Conservation (phyloP, 2,888 invertebrate species). For the Calameuta idolon region DNA sequence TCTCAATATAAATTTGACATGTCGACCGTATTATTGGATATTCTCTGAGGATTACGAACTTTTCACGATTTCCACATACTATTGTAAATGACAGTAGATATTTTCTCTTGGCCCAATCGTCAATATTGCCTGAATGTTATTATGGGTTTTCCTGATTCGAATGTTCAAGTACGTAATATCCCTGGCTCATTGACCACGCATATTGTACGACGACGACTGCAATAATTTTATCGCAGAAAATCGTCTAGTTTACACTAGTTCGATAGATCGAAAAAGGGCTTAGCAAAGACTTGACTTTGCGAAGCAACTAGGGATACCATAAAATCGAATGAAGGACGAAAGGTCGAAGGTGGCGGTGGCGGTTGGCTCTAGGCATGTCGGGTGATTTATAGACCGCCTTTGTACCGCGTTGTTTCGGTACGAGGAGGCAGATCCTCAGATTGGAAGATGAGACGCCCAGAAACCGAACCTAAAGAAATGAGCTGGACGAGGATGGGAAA, state of each 20-base stretch:
- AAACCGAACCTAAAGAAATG: conserved; percentile 3
- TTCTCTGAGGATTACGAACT: background rate
- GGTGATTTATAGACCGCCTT: conserved; percentile 31
- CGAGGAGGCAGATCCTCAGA: conserved; percentile 15
- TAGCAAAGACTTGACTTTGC: background rate
- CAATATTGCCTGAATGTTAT: background rate
- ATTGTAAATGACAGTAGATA: background rate
- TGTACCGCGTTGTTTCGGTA: conserved; percentile 33
- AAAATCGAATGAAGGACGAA: conserved; percentile 6
- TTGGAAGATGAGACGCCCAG: conserved; percentile 18
- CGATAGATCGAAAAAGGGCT: background rate
- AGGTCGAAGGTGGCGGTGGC: conserved; percentile 9
- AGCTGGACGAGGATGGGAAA: conserved; percentile 28
- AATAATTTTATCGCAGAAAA: background rate
- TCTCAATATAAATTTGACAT: background rate
- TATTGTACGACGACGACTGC: background rate
- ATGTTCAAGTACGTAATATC: background rate
- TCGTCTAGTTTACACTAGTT: background rate
- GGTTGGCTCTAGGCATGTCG: conserved; percentile 19
- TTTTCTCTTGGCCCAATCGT: background rate
- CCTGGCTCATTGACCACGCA: background rate
- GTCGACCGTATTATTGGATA: background rate
- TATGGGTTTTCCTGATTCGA: background rate
- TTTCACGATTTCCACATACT: background rate
- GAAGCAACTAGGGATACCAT: background rate